phyloP scores from a whole-genome alignment of 2,113 vertebrate genomes.

The Pseudorhombus dupliciocellatus region DNA sequence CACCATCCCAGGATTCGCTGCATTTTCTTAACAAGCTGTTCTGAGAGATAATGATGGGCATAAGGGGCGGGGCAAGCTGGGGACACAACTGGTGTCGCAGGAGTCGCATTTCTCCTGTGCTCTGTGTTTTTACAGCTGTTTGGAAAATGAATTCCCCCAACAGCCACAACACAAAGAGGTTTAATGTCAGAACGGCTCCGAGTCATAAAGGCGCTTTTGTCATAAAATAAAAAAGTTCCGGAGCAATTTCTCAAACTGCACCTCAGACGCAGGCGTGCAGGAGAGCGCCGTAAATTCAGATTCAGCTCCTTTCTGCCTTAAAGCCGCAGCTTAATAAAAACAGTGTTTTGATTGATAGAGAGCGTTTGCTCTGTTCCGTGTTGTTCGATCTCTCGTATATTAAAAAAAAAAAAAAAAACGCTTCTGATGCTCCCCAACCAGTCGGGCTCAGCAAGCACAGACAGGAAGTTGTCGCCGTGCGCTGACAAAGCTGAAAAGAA shows the following conservation, averaged over 20 bases:
- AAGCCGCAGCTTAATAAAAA: too few relatives aligned
- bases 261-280: neutral
- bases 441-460: neutral
- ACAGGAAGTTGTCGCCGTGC: neutral
- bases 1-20: too few relatives aligned
- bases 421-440: neutral
- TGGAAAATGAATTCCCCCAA: neutral
- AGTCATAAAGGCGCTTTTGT: neutral
- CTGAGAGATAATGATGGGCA: too few relatives aligned
- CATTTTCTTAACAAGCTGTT: too few relatives aligned
- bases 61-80: too few relatives aligned
- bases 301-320: neutral
- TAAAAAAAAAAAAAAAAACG: too few relatives aligned
- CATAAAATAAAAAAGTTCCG: neutral
- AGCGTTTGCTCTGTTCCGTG: too few relatives aligned
- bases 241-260: neutral
- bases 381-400: too few relatives aligned
- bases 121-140: neutral
- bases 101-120: neutral
- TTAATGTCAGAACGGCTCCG: neutral
- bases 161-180: constrained; percentile 1
- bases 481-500: constrained; percentile 14
- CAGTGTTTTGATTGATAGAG: too few relatives aligned
- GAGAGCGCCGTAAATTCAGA: neutral
- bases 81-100: too few relatives aligned